Conservation (phyloP, 2,797 vertebrate genomes). For the Rhadinocentrus ornatus region DNA sequence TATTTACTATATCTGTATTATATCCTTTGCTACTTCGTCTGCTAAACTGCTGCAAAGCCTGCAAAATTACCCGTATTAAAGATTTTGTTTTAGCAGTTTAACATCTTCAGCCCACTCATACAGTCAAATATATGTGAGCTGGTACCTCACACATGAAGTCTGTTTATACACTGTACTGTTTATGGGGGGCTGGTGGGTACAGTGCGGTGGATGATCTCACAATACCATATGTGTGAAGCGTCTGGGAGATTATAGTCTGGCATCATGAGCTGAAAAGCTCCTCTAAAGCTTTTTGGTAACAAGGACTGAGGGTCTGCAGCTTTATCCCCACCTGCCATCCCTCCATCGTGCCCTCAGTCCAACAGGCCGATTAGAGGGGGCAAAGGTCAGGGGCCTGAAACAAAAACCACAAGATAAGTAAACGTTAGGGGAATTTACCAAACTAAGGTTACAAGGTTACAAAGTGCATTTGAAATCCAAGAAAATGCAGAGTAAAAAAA, state of each 20-base stretch:
- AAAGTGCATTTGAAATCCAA: neutral
- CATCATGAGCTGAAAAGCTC: conserved; percentile 67
- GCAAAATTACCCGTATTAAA: neutral
- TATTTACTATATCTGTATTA: too few species aligned
- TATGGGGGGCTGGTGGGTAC: conserved; percentile 9
- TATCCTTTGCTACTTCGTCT: too few species aligned
- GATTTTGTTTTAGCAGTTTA: neutral
- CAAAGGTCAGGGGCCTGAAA: conserved; percentile 43
- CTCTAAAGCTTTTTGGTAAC: conserved; percentile 73
- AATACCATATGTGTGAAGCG: conserved; percentile 73
- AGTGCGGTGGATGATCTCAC: conserved; percentile 63
- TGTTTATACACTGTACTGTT: conserved; percentile 41
- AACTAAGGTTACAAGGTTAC: neutral
- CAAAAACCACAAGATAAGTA: conserved; percentile 21
- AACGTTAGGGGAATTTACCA: neutral
- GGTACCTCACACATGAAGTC: conserved; percentile 34
- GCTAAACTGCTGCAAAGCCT: neutral
- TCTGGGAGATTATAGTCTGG: conserved; percentile 79
- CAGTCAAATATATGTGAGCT: conserved; percentile 19
- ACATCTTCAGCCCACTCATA: neutral
- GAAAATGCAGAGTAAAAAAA: neutral
- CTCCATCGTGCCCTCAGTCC: conserved; percentile 33
- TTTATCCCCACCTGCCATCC: conserved; percentile 53
- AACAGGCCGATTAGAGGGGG: conserved; percentile 43
- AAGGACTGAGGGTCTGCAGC: conserved; percentile 47